Percentiles rank a stretch among this genome's conserved stretches.
These are phyloP conservation scores for Sebastes goodei DNA, from an alignment of 2,797 vertebrate genomes.

Conservation along the genomic window DNA sequence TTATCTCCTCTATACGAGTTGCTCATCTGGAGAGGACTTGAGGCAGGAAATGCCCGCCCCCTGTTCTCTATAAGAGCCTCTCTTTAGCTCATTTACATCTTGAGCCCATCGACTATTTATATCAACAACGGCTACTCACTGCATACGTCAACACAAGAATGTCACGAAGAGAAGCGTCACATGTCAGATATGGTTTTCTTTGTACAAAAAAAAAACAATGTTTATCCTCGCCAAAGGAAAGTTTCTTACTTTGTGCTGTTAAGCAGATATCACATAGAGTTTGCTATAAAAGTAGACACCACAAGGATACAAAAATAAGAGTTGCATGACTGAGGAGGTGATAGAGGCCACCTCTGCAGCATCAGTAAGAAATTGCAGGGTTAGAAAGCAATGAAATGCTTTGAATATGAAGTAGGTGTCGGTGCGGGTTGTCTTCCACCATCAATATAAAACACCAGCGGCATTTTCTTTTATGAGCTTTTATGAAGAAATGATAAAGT, in stretches of 20 bases:
- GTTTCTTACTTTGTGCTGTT: not conserved
- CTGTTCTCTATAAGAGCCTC: constrained; percentile 1
- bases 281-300: not conserved
- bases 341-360: not conserved
- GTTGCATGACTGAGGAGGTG: not conserved
- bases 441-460: not conserved
- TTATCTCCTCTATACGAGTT: constrained; percentile 17
- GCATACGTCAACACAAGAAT: not conserved
- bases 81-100: constrained; percentile 10
- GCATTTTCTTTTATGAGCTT: not conserved
- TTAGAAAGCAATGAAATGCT: not conserved
- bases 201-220: not conserved
- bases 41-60: constrained; percentile 20
- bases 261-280: too few species aligned
- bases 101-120: not conserved
- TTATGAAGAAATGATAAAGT: not conserved
- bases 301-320: not conserved
- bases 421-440: not conserved
- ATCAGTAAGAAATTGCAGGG: not conserved
- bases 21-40: constrained; percentile 26
- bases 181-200: not conserved
- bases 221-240: not conserved
- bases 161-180: not conserved
- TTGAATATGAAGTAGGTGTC: not conserved
- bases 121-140: not conserved